Base-by-base conservation (phyloP, 2,888 invertebrate genomes). In the Steinernema carpocapsae region DNA sequence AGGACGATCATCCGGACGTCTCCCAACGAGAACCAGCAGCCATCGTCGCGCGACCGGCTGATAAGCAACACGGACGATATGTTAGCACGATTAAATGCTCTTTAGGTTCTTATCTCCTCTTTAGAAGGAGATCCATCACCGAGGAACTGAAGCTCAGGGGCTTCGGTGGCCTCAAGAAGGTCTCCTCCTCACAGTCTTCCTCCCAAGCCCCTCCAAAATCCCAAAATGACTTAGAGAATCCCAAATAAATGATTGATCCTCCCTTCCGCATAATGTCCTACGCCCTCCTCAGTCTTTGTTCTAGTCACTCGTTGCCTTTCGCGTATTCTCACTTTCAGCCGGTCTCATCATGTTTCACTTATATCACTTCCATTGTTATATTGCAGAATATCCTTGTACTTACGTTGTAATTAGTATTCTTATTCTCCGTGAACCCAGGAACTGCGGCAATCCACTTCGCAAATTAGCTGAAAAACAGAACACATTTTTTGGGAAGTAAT, bases 71-170 rank as follows among this genome's bases (percentile, higher is more conserved):
- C 56, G 6, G 56, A 56, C 14, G 56, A 22, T 4, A 56, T 56
- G 56, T 56, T 56, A 56, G 56, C 56, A 12, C 56, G 56, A 26
- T 19, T 56, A 12, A 56, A 56, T 24, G 56, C 56, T 24, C 56
- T 56, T 6, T 56, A 56, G 26, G 10, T 24, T 26, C 6, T 56
- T 24, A 51, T 26, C 22, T 26, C 56, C 26, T 26, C 2, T 56
- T 56, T 26, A 56, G 56, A 56, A 22, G 56, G 26, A n/a, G n/a
- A n/a, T 24, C 22, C n/a, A 56, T 56, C 22, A 56, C 56, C 26
- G 56, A 56, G 3, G 56, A 56, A 26, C 56, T 56, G 22, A 56
- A 56, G 26, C 56, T 56, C 26, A 56, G 56, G 26, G 26, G 26
- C 17, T 43, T 43, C 43, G 10, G 43, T 43, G 43, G 43, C n/a